Base-by-base conservation (phyloP, 2,888 invertebrate genomes). In the Craniophora ligustri region DNA sequence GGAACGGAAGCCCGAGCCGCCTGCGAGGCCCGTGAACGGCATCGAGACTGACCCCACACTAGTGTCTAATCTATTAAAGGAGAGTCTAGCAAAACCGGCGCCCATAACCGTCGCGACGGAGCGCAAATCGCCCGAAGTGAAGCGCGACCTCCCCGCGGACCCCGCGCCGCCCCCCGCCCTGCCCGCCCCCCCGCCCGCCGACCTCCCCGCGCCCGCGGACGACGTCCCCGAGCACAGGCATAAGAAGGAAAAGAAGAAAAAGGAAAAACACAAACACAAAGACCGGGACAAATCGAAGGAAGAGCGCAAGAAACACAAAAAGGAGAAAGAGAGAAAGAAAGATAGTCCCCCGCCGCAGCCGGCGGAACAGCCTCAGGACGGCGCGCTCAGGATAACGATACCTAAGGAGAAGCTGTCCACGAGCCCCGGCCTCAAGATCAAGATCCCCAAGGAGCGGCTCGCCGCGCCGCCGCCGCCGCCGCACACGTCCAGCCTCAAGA, bases 181-280 rank as follows among this genome's bases (percentile, higher is more conserved):
- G 26, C 60, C 69, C n/a, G 58, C 69, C 7, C 66, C 67, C 1
- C 73, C 68, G 6, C 67, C 60, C 10, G 55, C 49, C 3, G 67
- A 66, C 15, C 31, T 58, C 56, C 26, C 72, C 58, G 10, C 72
- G 8, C 67, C 58, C 2, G 47, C 38, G 23, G 69, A 67, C 0
- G 78, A 76, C 36, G 45, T 46, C 10, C 44, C 78, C 0, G 91
- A 91, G 46, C 91, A 89, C 71, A 91, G 79, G 74, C 92, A 88
- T 57, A 91, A 92, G 66, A 90, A 94, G 78, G 96, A 97, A 74
- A 97, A 96, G 86, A 97, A 96, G 83, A 96, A 96, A 80, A 96
- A 96, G 78, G 96, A 96, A 73, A 97, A 96, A 84, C 96, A 96
- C 78, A 97, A 96, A 90, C 96, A 97, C 81, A 96, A 96, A 85